phyloP scores from a whole-genome alignment of 2,888 invertebrate species.

The Coleophora deauratella region DNA sequence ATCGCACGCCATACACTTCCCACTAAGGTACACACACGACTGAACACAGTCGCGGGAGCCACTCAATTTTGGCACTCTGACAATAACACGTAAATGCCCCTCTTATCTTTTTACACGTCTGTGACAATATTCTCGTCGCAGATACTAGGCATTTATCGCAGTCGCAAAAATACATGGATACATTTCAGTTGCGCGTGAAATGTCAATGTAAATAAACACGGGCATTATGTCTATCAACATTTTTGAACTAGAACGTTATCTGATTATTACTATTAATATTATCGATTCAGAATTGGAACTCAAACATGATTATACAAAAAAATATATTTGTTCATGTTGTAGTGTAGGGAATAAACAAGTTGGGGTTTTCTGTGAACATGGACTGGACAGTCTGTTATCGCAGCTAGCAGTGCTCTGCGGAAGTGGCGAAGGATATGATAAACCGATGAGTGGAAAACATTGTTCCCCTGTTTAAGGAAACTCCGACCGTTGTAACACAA shows the following conservation, averaged over 20 bases:
- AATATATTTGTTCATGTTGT: not conserved
- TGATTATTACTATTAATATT: too few species aligned
- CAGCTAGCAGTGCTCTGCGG: constrained; percentile 41
- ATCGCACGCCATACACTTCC: constrained; percentile 70
- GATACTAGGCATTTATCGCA: constrained; percentile 7
- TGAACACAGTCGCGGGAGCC: constrained; percentile 63
- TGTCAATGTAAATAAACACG: not conserved
- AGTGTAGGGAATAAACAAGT: not conserved
- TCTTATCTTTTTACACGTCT: constrained; percentile 56
- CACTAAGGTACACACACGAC: constrained; percentile 66
- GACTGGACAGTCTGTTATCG: constrained; percentile 43
- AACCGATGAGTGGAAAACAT: constrained; percentile 45
- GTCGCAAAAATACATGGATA: constrained; percentile 7
- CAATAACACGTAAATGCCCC: constrained; percentile 45
- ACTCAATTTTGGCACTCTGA: constrained; percentile 62
- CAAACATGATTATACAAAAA: too few species aligned
- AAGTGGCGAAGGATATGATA: constrained; percentile 63
- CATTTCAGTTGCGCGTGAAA: not conserved
- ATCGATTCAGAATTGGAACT: too few species aligned
- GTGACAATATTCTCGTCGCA: constrained; percentile 36
- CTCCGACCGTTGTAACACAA: constrained; percentile 10
- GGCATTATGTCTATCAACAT: too few species aligned
- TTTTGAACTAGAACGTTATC: too few species aligned
- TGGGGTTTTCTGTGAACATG: constrained; percentile 16
- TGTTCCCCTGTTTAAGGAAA: constrained; percentile 40